phyloP scores from a whole-genome alignment of 2,797 vertebrate genomes.

The Gymnocypris eckloni region DNA sequence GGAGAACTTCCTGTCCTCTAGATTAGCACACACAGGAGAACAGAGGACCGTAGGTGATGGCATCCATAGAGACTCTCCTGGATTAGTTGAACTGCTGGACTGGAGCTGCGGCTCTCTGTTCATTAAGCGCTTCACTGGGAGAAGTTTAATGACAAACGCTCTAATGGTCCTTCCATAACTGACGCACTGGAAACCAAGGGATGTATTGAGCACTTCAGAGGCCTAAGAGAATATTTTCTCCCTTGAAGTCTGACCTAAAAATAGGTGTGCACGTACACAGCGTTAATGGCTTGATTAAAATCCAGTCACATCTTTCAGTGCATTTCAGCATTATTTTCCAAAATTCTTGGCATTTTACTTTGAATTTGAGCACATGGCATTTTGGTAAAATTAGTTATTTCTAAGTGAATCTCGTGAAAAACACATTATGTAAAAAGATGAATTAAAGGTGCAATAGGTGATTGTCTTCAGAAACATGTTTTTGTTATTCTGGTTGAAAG shows the following conservation, averaged over 20 bases:
- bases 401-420: not conserved
- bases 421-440: no score
- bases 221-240: conserved; percentile 8
- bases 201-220: conserved; percentile 22
- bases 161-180: conserved; percentile 55
- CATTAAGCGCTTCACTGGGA: conserved; percentile 63
- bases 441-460: no score
- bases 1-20: not conserved
- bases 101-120: conserved; percentile 59
- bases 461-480: no score
- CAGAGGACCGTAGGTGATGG: conserved; percentile 31
- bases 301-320: not conserved
- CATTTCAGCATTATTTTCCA: not conserved
- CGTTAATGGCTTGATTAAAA: conserved; percentile 9
- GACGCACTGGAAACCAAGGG: conserved; percentile 54
- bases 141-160: conserved; percentile 58
- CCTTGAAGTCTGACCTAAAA: conserved; percentile 24
- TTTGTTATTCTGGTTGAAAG: no score
- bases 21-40: conserved; percentile 2
- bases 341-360: conserved; percentile 25
- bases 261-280: not conserved
- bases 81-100: conserved; percentile 60
- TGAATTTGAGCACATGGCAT: conserved; percentile 29
- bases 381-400: conserved; percentile 28
- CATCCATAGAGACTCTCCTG: conserved; percentile 55